Evolutionary conservation across 2,888 invertebrate species (phyloP).

Genomic region (Thysanoteuthis rhombus): DNA sequence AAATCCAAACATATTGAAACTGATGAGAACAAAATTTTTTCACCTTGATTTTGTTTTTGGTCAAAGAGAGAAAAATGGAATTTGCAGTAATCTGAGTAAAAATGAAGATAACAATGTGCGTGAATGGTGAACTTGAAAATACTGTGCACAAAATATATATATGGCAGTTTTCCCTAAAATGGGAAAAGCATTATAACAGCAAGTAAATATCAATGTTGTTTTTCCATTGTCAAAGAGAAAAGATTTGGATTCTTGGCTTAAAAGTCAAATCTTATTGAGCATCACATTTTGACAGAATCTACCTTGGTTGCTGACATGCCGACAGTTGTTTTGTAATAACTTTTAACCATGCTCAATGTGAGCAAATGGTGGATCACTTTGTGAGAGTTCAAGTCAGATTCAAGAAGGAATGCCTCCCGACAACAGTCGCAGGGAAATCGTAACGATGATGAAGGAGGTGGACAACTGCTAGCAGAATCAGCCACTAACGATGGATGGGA

Average conservation of each 20-base stretch:
- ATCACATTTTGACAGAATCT: not conserved
- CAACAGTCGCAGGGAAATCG: not conserved
- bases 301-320: not conserved
- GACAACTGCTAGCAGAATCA: slow-evolving; percentile 12
- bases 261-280: not conserved
- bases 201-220: not conserved
- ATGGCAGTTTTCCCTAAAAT: not conserved
- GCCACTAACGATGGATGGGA: not conserved
- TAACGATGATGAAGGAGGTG: not conserved
- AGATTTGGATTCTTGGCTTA: not conserved
- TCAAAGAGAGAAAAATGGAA: too few species aligned
- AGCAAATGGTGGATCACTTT: not conserved
- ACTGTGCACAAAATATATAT: too few species aligned
- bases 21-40: too few species aligned
- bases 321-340: not conserved
- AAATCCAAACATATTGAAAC: too few species aligned
- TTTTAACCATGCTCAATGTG: not conserved
- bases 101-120: too few species aligned
- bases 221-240: not conserved
- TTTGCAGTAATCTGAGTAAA: too few species aligned
- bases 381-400: not conserved
- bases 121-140: too few species aligned
- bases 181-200: not conserved
- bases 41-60: too few species aligned
- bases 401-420: not conserved